A percentile compares a stretch with the other conserved stretches of the same genome.
Evolutionary conservation across 2,888 invertebrate genomes (phyloP).

Genomic region (Erebia ligea): DNA sequence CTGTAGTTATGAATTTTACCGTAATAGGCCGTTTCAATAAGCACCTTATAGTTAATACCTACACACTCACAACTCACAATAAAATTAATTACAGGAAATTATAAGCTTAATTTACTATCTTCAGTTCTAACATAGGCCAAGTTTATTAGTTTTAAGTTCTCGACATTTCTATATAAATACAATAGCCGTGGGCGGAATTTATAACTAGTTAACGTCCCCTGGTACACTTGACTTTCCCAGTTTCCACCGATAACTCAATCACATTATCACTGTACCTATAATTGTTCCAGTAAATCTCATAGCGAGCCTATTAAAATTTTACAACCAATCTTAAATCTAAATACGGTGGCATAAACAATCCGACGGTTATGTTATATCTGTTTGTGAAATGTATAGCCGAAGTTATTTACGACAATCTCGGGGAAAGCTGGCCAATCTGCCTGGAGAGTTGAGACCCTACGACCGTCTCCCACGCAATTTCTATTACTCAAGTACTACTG

Average conservation of each 20-base stretch:
- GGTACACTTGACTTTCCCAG: slow-evolving; percentile 38
- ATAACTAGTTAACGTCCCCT: slow-evolving; percentile 6
- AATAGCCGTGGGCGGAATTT: slow-evolving; percentile 9
- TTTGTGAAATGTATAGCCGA: slow-evolving; percentile 54
- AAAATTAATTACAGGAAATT: not conserved
- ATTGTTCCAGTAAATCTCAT: slow-evolving; percentile 23
- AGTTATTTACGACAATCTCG: slow-evolving; percentile 66
- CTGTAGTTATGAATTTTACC: too few species aligned
- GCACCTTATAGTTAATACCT: too few species aligned
- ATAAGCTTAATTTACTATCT: not conserved
- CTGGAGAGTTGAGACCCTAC: slow-evolving; percentile 50
- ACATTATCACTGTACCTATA: slow-evolving; percentile 34
- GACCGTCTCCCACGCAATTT: slow-evolving; percentile 63
- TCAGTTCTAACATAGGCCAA: not conserved
- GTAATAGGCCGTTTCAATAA: too few species aligned
- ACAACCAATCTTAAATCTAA: slow-evolving; percentile 54
- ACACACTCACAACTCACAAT: too few species aligned
- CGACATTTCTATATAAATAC: slow-evolving; percentile 1
- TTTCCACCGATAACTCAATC: slow-evolving; percentile 37
- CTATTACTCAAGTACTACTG: slow-evolving; percentile 41
- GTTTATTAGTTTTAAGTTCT: not conserved
- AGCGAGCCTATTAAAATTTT: slow-evolving; percentile 50
- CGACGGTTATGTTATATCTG: slow-evolving; percentile 60
- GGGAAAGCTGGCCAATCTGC: slow-evolving; percentile 60
- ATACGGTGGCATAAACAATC: slow-evolving; percentile 52